phyloP scores from a whole-genome alignment of 2,113 vertebrate genomes.

The Hyla sarda region DNA sequence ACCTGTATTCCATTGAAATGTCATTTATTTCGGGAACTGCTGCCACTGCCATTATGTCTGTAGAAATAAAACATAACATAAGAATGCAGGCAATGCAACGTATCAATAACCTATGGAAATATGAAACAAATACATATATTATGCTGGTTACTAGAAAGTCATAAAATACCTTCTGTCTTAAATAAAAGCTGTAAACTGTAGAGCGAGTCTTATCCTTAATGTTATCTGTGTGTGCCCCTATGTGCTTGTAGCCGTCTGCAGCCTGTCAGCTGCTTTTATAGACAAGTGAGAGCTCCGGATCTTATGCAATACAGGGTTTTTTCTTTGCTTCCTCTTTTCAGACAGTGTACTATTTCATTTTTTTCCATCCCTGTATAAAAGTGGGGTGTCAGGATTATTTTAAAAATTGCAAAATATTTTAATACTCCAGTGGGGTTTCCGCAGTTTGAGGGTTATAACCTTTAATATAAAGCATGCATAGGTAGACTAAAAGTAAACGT shows the following conservation, averaged over 20 bases:
- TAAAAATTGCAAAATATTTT: neutral
- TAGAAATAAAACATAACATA: constrained; percentile 1
- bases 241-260: neutral
- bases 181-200: neutral
- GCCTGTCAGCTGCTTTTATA: constrained; percentile 1
- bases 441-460: neutral
- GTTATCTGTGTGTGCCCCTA: neutral
- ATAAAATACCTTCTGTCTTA: neutral
- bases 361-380: neutral
- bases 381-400: neutral
- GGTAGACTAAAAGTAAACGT: too few species aligned
- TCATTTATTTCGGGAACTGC: constrained; percentile 13
- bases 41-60: constrained; percentile 46
- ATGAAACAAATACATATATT: neutral
- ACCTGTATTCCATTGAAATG: constrained; percentile 46
- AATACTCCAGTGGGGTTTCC: neutral
- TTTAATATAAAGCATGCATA: neutral
- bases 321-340: neutral
- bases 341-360: neutral
- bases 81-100: neutral
- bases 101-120: neutral
- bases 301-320: neutral
- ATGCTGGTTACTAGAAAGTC: neutral
- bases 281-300: neutral
- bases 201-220: neutral